Base-by-base conservation (phyloP, 2,888 invertebrate species). In the Tineola bisselliella region DNA sequence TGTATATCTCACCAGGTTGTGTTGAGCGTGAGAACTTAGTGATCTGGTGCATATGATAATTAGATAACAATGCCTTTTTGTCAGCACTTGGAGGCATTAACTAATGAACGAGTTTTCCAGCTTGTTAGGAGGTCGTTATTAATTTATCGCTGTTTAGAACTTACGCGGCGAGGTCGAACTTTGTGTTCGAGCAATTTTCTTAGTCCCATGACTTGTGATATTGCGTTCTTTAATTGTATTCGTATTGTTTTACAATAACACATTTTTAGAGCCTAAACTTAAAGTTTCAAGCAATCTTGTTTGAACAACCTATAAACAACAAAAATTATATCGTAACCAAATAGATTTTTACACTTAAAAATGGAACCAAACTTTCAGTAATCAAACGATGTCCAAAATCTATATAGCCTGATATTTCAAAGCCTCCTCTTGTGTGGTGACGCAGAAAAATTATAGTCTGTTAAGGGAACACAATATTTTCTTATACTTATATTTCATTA, bases 391-490 rank as follows among this genome's bases (percentile, higher is more conserved):
- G 90, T 0, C 89, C 90, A 74, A 91, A 95, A 75, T 97, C 96
- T 30, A 97, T 91, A 71, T 95, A 96, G 0, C 93, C 94, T 0
- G 95, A 95, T 62, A 95, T 89, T 73, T 95, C 94, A 65, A 92
- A 92, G 1, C 94, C 93, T 5, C 90, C 88, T 63, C 87, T 89
- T 10, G 91, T 92, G 63, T 88, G 88, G 70, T 90, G 89, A 8
- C 93, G 88, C 5, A 96, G 74, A 71, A 95, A 96, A 63, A 96
- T 92, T 59, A 96, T 94, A 0, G 94, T 91, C 90, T 92, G 84
- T 30, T 73, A 63, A 60, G 6, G 10, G 10, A 38, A 25, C 25
- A 25, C 6, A 25, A 25, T 25, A 4, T 25, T 2, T 25, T 25
- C 25, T n/a, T n/a, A n/a, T n/a, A n/a, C n/a, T n/a, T n/a, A n/a